These are phyloP conservation scores for Lepetodrilus schrolli DNA, from an alignment of 2,888 invertebrate genomes.

Conservation along the genomic window DNA sequence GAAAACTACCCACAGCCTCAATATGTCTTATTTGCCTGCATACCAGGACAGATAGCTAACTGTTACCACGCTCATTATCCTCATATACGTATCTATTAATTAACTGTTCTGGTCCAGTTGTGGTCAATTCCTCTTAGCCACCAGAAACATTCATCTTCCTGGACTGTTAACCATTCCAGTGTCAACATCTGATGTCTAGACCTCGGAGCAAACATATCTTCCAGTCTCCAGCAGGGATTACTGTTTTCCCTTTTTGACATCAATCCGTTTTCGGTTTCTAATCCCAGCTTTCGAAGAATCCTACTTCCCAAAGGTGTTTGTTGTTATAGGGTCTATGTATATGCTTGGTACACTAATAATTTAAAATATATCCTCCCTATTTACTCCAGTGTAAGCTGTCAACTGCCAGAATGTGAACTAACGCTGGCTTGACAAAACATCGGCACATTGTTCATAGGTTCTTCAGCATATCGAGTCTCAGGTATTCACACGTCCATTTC, in stretches of 20 bases:
- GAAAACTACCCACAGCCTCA: too few species aligned
- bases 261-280: neutral
- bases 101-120: too few species aligned
- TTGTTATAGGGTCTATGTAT: neutral
- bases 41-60: too few species aligned
- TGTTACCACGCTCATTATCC: too few species aligned
- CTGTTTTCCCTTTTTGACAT: slow-evolving; percentile 1
- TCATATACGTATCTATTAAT: too few species aligned
- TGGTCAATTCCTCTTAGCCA: too few species aligned
- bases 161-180: too few species aligned
- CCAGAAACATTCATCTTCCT: too few species aligned
- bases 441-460: too few species aligned
- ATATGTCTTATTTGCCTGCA: neutral
- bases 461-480: too few species aligned
- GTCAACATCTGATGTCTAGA: neutral
- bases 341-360: slow-evolving; percentile 5
- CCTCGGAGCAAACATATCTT: neutral
- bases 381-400: neutral
- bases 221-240: neutral
- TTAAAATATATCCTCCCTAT: neutral
- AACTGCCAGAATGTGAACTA: neutral
- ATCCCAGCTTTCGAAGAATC: neutral
- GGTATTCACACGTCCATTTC: too few species aligned
- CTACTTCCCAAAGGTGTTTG: slow-evolving; percentile 7
- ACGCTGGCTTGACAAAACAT: neutral